Evolutionary conservation across 2,888 invertebrate species (phyloP).

Genomic region (Matsumyia berberina): DNA sequence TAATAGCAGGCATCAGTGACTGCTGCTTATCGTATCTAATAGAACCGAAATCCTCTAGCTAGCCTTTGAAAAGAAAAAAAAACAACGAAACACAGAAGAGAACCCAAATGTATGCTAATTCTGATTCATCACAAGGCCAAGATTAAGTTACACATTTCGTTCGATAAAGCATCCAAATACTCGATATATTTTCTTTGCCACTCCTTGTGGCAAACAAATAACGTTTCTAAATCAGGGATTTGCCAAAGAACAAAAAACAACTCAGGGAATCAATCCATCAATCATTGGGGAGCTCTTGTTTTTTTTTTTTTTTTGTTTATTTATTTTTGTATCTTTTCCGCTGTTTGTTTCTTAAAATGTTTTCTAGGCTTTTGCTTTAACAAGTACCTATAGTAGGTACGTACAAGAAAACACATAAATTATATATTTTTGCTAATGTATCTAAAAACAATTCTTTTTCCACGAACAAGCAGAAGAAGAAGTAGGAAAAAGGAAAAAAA

Average conservation of each 20-base stretch:
- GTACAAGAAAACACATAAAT: constrained; percentile 33
- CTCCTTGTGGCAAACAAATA: constrained; percentile 15
- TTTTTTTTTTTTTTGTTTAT: background rate
- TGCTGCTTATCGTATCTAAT: constrained; percentile 16
- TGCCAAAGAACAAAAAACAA: constrained; percentile 20
- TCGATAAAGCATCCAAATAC: constrained; percentile 38
- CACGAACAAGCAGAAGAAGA: constrained; percentile 25
- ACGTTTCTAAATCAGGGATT: constrained; percentile 41
- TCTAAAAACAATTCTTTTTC: constrained; percentile 53
- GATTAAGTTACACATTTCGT: constrained; percentile 37
- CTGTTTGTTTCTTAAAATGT: constrained; percentile 41
- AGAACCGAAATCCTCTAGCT: constrained; percentile 29
- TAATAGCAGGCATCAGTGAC: constrained; percentile 23
- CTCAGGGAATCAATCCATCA: constrained; percentile 62
- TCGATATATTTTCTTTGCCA: constrained; percentile 24
- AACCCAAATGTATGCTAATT: constrained; percentile 45
- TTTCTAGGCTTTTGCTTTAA: constrained; percentile 32
- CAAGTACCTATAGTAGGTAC: constrained; percentile 22
- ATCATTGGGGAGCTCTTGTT: constrained; percentile 59
- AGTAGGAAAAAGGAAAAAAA: constrained; percentile 4
- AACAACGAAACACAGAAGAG: constrained; percentile 7
- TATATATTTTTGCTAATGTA: constrained; percentile 56
- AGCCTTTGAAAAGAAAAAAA: too few relatives aligned
- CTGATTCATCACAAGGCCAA: constrained; percentile 36
- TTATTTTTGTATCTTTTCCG: background rate